Conservation (phyloP, 2,888 invertebrate species). For the Ethmia dodecea region DNA sequence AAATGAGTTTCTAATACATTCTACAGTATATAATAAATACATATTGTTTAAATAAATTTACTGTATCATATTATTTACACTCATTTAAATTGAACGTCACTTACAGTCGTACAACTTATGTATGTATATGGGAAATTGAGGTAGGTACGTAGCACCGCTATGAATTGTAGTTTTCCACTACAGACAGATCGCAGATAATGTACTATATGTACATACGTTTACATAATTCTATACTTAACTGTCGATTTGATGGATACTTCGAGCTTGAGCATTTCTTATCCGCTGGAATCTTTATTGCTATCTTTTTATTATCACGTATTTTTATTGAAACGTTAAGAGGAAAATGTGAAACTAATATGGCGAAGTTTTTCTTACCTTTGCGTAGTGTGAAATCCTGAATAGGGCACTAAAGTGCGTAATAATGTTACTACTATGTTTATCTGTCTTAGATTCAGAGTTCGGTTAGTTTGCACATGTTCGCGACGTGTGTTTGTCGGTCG, state of each 20-base stretch:
- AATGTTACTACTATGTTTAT: conserved; percentile 24
- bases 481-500: neutral
- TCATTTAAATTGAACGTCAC: too few relatives aligned
- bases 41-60: too few relatives aligned
- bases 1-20: too few relatives aligned
- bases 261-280: conserved; percentile 26
- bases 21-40: too few relatives aligned
- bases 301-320: conserved; percentile 34
- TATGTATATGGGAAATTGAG: too few relatives aligned
- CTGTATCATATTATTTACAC: too few relatives aligned
- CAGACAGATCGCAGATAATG: neutral
- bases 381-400: conserved; percentile 25
- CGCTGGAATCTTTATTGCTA: conserved; percentile 38
- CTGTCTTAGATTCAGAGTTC: conserved; percentile 28
- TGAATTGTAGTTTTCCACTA: too few relatives aligned
- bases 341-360: conserved; percentile 26
- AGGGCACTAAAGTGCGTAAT: conserved; percentile 25
- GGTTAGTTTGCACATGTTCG: conserved; percentile 35
- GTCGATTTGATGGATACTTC: conserved; percentile 26
- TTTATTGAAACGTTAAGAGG: conserved; percentile 35
- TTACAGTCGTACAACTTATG: too few relatives aligned
- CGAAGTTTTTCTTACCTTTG: conserved; percentile 32
- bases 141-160: too few relatives aligned
- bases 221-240: conserved; percentile 22
- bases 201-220: conserved; percentile 11